Evolutionary conservation across 2,888 invertebrate genomes (phyloP), one percentile per base, ranked within the genome.

Genomic region (Strigamia crassipes): DNA sequence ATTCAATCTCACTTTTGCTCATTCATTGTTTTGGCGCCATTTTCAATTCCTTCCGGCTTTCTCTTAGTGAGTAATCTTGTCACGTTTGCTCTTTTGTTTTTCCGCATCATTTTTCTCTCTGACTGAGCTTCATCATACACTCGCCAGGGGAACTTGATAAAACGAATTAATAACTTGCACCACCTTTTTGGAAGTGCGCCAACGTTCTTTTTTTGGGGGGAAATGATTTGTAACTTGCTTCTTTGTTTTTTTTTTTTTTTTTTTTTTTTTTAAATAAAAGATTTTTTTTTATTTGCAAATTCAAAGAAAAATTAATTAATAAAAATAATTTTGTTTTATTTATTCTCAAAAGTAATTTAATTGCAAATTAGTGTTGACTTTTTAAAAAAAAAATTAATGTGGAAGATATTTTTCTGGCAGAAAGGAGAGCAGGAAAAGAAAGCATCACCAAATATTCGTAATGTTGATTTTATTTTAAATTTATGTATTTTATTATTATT

Each of bases 1-100:
- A 73, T 31, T 27, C 73, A 73, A 73, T 73, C 73, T 73, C 73
- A 31, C n/a, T 73, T 27, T n/a, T 9, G 12, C 73, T 73, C 66
- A 21, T 66, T 31, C 31, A 31, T 73, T 27, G 73, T 73, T 73
- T 73, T 73, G 73, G 73, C 73, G 73, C 73, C 73, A 73, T 73
- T 73, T 73, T 73, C 73, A 73, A 73, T 73, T 73, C 73, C 73
- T 73, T 73, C 73, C 73, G 73, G 73, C 27, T 31, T 73, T 73
- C 73, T 73, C 31, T 23, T 73, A 73, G 73, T 73, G 73, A 73
- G 31, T 73, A 73, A 73, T 73, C 73, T 73, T 31, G 73, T 73
- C 73, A 73, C 73, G 73, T 73, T 73, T 73, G 73, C 73, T 73
- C 73, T 73, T 73, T 73, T 73, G 73, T 73, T 73, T 73, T 73